Evolutionary conservation across 2,797 vertebrate species (phyloP), one percentile per base, ranked within the genome.

Genomic region (Toxotes lorentzi): DNA sequence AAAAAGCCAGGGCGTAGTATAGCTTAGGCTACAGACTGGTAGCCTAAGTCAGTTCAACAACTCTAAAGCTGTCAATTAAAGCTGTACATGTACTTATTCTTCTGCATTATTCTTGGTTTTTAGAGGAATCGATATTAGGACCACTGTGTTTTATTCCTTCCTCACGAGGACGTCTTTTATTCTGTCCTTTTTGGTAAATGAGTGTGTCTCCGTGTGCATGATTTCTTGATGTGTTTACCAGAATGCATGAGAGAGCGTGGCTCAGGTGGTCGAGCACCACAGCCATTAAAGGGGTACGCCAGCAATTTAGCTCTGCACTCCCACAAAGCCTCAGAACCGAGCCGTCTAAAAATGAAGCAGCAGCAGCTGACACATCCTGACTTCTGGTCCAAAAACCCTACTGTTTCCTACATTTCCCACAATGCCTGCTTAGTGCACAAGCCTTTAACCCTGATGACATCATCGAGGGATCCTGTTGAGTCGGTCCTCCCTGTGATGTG

Each of bases 391-490:
- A 45, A 19, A 19, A 45, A 45, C 13, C 41, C 5, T 17, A 45
- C 5, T 17, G 2, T 45, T 45, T 45, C 41, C 43, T 45, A 19
- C 43, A 45, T 45, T 16, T 19, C 41, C 41, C 41, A 43, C 41
- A 43, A 38, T 11, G 27, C 27, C 27, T 27, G 27, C 27, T 27
- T 27, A 27, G 27, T 27, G 27, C 27, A 3, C 27, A 27, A 27
- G 27, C 27, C 27, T 27, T 27, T 23, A 23, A n/a, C 48, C 48
- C 17, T 34, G n/a, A 30, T 74, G 41, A 58, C 62, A 47, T 59
- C 41, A 32, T 67, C 14, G 24, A 54, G 16, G 32, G n/a, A 30
- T 54, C 17, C 32, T 63, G 50, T 50, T 70, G 41, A 68, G 19
- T 70, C 73, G 61, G 41, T 8, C 2, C 21, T 38, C 54, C 21